Conservation (phyloP, 2,113 vertebrate species). For the Phaethon lepturus region DNA sequence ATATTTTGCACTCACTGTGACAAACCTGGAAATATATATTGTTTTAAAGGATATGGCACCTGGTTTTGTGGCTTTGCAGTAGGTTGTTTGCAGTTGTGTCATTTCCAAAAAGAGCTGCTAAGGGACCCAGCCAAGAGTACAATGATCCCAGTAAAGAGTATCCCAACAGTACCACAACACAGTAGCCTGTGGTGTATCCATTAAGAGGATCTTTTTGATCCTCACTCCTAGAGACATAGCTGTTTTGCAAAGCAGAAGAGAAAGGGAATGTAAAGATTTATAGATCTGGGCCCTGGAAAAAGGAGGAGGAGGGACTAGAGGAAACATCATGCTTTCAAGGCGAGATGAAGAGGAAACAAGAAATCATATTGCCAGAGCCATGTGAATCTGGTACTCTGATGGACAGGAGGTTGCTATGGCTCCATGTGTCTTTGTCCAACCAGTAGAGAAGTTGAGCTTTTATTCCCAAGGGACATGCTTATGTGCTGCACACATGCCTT, state of each 20-base stretch:
- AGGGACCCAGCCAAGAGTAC: neutral
- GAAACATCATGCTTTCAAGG: neutral
- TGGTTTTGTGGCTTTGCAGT: neutral
- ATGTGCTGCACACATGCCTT: accelerated
- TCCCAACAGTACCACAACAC: neutral
- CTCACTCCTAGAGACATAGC: neutral
- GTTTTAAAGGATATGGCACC: neutral
- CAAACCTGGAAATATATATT: neutral
- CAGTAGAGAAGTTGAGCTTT: neutral
- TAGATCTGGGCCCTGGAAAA: neutral
- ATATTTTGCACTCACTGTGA: neutral
- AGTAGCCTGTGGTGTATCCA: neutral
- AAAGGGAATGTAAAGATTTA: neutral
- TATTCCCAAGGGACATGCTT: neutral
- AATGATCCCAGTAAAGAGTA: neutral
- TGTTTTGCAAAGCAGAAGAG: neutral
- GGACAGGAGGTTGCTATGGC: neutral
- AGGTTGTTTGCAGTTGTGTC: neutral
- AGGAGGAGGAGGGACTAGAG: neutral
- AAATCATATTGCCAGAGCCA: neutral
- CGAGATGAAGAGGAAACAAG: neutral
- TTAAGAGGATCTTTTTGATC: neutral
- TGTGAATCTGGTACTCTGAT: neutral
- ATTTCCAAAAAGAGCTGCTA: neutral
- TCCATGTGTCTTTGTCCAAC: neutral